Conservation (phyloP, 2,797 vertebrate genomes). For the Rhinogobio ventralis region DNA sequence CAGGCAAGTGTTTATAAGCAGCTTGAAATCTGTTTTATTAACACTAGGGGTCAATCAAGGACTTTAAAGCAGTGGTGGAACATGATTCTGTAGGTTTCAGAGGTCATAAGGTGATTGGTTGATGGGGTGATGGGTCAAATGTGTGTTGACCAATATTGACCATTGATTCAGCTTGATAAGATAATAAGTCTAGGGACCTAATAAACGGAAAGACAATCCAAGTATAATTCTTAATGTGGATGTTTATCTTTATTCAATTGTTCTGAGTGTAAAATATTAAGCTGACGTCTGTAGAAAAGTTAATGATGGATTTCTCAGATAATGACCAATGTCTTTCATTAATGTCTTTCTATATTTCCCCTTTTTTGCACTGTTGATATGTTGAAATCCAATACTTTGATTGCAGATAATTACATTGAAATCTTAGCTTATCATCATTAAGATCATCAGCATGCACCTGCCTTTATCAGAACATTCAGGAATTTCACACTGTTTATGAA, state of each 20-base stretch:
- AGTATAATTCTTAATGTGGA: not conserved
- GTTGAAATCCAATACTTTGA: constrained; percentile 20
- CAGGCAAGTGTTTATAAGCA: not conserved
- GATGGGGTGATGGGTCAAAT: constrained; percentile 12
- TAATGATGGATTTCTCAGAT: not conserved
- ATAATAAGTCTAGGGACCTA: not conserved
- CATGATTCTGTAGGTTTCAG: not conserved
- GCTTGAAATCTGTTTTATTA: constrained; percentile 24
- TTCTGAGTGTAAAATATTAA: constrained; percentile 4
- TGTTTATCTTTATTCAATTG: not conserved
- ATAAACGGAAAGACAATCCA: not conserved
- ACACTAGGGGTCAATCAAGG: constrained; percentile 53
- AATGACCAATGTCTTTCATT: constrained; percentile 13
- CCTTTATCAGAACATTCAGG: constrained; percentile 38
- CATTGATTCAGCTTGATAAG: constrained; percentile 13
- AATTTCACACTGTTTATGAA: constrained; percentile 19
- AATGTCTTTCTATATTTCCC: not conserved
- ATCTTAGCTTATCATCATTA: constrained; percentile 20
- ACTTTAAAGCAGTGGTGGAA: not conserved
- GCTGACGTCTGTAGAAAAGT: not conserved
- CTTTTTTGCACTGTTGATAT: not conserved
- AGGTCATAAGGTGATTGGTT: not conserved
- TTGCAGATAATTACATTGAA: constrained; percentile 25
- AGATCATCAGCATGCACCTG: constrained; percentile 24
- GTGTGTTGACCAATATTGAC: constrained; percentile 3